Evolutionary conservation across 1,140 invertebrate genomes (phyloP), one percentile per base, ranked within the genome.

Genomic region (Druon quercuslanigerum): DNA sequence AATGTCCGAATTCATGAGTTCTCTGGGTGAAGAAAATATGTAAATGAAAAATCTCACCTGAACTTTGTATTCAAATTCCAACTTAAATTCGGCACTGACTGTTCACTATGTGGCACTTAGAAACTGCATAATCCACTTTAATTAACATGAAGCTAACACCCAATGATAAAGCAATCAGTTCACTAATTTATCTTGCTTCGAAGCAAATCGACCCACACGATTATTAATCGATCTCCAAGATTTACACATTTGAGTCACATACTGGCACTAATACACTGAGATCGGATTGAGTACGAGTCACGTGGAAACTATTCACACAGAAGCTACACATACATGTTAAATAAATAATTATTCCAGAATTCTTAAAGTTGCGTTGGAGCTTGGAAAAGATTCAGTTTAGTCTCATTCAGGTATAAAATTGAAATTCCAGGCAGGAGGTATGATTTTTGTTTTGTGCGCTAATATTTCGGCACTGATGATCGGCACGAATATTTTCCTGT

Each of bases 141-240:
- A 60, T 60, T 60, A 60, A 25, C 19, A 60, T 60, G 3, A 9
- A 54, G 3, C 52, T 54, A 54, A 54, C n/a, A 54, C n/a, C 52
- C 17, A 54, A 17, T 54, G 19, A 54, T 54, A 54, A 54, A 54
- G n/a, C 9, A 54, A 54, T 54, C 25, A 66, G 57, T 66, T 33
- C 11, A 66, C 57, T 33, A 20, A 60, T 60, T 60, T 66, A 66
- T 66, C 25, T 9, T 46, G 40, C 25, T n/a, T 33, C 13, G 60
- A 40, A 16, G 60, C 25, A 16, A 66, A 66, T 66, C 25, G 57
- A 66, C 33, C 25, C 14, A 66, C 14, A 40, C 33, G 13, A 40
- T 66, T n/a, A 25, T 66, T 66, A 66, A 66, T 46, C 60, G 60
- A 66, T 66, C 14, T 33, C 60, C 13, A 40, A 66, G 60, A 66